Evolutionary conservation across 1,140 invertebrate species (phyloP), one percentile per base, ranked within the genome.

Genomic region (Leptinotarsa defecta): DNA sequence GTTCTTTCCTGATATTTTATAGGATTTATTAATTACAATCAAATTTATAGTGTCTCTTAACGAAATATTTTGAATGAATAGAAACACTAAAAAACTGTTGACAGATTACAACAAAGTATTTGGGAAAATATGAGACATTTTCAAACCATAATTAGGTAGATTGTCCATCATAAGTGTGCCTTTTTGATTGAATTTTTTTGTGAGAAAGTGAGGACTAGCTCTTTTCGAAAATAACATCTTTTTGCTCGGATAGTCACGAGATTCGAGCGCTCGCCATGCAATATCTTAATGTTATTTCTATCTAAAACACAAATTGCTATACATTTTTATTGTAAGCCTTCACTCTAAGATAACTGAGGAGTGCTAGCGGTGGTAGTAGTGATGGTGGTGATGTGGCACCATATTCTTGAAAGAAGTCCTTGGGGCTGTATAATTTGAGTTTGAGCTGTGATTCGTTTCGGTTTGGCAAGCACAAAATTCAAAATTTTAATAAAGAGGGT

Each of bases 231-330:
- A 78, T 57, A 76, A 78, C 64, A 78, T 74, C 68, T 73, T 68
- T 15, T 57, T 15, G n/a, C 13, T 61, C 75, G 73, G 57, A 67
- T 75, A 63, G 69, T 77, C 71, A 74, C 74, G 79, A 78, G 76
- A 79, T 79, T 80, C 81, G 81, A 82, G 81, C 81, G 8, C n/a
- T 80, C 68, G 80, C 77, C 81, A 81, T 81, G 79, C 79, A 78
- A 81, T 57, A 57, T 77, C 77, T 77, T 79, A 80, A 80, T 68
- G 71, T 78, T 77, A 79, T 77, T 77, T 82, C 76, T 81, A 81
- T 78, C 81, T 83, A 83, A 82, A 82, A 82, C 79, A 82, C 78
- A 81, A 80, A 79, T 81, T 77, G 80, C 80, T 82, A 81, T 82
- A 78, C 78, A 78, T 76, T 75, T 71, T 80, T 79, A 78, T 77